A percentile compares a stretch with the other conserved stretches of the same genome.
These are phyloP conservation scores for Drosophila setifemur DNA, from an alignment of 1,140 invertebrate genomes.

Conservation along the genomic window DNA sequence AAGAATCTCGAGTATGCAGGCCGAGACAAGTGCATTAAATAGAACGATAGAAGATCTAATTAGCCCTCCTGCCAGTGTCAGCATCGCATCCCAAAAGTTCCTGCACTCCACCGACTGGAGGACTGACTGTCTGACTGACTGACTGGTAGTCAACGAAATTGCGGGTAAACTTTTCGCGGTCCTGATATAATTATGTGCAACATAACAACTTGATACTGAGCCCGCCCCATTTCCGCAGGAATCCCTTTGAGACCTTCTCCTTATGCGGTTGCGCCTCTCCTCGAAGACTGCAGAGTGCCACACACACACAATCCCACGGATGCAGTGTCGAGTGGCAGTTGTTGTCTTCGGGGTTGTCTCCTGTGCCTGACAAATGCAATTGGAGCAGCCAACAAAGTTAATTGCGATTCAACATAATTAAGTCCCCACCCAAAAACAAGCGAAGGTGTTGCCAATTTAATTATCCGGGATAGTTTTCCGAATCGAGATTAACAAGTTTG, in stretches of 20 bases:
- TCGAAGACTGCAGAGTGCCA: not conserved
- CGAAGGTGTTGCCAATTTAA: not conserved
- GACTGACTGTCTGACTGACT: conserved; percentile 8
- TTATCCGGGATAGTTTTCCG: not conserved
- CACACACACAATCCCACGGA: not conserved
- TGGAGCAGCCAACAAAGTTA: conserved; percentile 14
- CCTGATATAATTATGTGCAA: conserved; percentile 70
- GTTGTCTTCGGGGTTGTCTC: conserved; percentile 23
- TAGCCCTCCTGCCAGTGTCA: conserved; percentile 55
- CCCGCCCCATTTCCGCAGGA: not conserved
- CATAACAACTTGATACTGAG: conserved; percentile 32
- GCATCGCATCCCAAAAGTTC: conserved; percentile 69
- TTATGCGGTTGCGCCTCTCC: conserved; percentile 37
- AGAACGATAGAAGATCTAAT: conserved; percentile 56
- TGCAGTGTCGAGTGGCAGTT: conserved; percentile 39
- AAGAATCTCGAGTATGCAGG: conserved; percentile 20
- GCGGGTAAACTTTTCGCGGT: conserved; percentile 50
- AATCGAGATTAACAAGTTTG: too few species aligned
- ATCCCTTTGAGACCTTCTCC: conserved; percentile 6
- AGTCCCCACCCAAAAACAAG: not conserved
- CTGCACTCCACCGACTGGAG: conserved; percentile 3
- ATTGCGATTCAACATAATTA: conserved; percentile 2
- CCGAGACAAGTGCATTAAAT: conserved; percentile 35
- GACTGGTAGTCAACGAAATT: conserved; percentile 57
- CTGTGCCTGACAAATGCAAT: conserved; percentile 67